Percentiles rank a stretch among this genome's conserved stretches.
These are phyloP conservation scores for Ciconia nigra DNA, from an alignment of 2,797 vertebrate genomes.

Conservation along the genomic window DNA sequence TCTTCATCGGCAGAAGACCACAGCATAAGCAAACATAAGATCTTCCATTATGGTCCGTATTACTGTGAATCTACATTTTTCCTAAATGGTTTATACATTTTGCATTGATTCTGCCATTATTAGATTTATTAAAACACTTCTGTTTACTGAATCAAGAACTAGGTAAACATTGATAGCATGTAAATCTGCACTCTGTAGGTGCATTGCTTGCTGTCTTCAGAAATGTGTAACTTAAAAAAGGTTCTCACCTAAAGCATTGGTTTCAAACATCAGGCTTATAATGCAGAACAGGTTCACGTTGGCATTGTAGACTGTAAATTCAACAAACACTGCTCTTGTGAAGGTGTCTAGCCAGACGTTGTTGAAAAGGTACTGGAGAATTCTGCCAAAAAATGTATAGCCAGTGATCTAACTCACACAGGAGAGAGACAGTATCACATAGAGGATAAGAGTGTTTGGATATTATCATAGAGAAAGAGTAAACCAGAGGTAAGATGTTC, in stretches of 20 bases:
- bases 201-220: background rate
- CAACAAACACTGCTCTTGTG: slow-evolving; percentile 90
- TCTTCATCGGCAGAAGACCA: background rate
- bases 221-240: background rate
- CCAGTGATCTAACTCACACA: background rate
- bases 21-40: background rate
- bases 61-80: background rate
- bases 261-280: slow-evolving; percentile 88
- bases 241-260: slow-evolving; percentile 83
- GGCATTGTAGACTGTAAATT: slow-evolving; percentile 95
- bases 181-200: background rate
- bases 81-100: background rate
- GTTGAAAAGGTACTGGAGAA: slow-evolving; percentile 86
- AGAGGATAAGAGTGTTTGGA: background rate
- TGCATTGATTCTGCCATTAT: background rate
- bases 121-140: background rate
- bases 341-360: slow-evolving; percentile 89
- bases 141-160: background rate
- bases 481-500: background rate
- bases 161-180: background rate
- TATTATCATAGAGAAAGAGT: background rate
- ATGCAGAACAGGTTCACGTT: slow-evolving; percentile 96
- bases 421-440: background rate
- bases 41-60: background rate
- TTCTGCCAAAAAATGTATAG: slow-evolving; percentile 69